Conservation (phyloP, 2,113 vertebrate genomes). For the Perccottus glenii region DNA sequence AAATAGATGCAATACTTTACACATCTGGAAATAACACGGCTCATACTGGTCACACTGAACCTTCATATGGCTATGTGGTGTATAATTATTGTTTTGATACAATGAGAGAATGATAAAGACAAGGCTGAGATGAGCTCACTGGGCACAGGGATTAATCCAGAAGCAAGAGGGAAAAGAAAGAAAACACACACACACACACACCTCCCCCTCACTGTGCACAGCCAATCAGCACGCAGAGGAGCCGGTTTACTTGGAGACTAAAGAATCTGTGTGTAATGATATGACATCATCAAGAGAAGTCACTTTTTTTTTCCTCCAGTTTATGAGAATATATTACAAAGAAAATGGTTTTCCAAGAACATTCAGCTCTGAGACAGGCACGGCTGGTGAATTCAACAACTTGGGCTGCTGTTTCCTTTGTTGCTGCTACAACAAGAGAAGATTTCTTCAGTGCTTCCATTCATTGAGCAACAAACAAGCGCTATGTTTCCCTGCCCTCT, state of each 20-base stretch:
- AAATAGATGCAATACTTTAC: background rate
- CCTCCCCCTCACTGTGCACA: conserved; percentile 54
- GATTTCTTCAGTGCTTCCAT: conserved; percentile 72
- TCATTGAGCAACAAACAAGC: conserved; percentile 74
- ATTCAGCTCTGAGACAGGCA: conserved; percentile 59
- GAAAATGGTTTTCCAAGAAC: conserved; percentile 42
- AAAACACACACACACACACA: conserved; percentile 36
- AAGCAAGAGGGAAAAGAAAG: conserved; percentile 47
- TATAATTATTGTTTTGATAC: conserved; percentile 54
- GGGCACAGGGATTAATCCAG: conserved; percentile 72
- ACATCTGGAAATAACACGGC: conserved; percentile 16
- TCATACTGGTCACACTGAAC: background rate
- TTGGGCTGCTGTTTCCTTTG: conserved; percentile 58
- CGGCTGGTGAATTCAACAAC: conserved; percentile 56
- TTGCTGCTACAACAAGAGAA: conserved; percentile 55
- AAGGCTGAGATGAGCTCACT: conserved; percentile 59
- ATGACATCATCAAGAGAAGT: conserved; percentile 82
- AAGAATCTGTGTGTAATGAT: conserved; percentile 75
- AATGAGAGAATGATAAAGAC: conserved; percentile 22
- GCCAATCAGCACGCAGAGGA: conserved; percentile 73
- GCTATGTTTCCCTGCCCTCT: conserved; percentile 68
- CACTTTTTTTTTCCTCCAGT: conserved; percentile 49
- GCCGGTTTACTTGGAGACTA: conserved; percentile 77
- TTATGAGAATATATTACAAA: conserved; percentile 51
- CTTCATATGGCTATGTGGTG: conserved; percentile 3